phyloP scores from a whole-genome alignment of 2,113 vertebrate genomes.

The Dunckerocampus dactyliophorus region DNA sequence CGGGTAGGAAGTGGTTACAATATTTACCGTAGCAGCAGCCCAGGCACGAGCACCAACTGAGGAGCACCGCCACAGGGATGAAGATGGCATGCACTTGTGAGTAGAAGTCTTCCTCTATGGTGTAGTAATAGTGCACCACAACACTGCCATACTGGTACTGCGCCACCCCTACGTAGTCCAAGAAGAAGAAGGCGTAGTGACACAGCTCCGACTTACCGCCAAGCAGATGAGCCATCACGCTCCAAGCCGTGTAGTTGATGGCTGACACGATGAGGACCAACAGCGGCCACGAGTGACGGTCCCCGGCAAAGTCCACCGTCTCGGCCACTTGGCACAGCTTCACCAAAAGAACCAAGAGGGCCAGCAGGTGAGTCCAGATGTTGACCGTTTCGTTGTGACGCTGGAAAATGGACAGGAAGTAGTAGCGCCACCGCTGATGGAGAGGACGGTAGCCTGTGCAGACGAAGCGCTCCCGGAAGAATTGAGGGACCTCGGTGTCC shows the following conservation, averaged over 20 bases:
- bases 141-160: conserved; percentile 89
- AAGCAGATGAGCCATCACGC: conserved; percentile 82
- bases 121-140: conserved; percentile 82
- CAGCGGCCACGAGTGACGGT: conserved; percentile 80
- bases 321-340: conserved; percentile 64
- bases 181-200: conserved; percentile 84
- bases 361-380: conserved; percentile 86
- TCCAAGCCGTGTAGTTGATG: conserved; percentile 78
- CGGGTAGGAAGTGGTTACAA: conserved; percentile 59
- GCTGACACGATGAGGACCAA: conserved; percentile 78
- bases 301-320: conserved; percentile 76
- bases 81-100: conserved; percentile 64
- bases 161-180: conserved; percentile 90
- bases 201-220: conserved; percentile 84
- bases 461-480: conserved; percentile 84
- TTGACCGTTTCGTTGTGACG: conserved; percentile 90
- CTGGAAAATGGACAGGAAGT: conserved; percentile 83
- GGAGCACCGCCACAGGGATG: conserved; percentile 71
- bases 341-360: conserved; percentile 71
- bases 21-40: conserved; percentile 89
- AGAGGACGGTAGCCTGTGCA: conserved; percentile 79
- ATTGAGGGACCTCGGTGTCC: conserved; percentile 76
- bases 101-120: conserved; percentile 76
- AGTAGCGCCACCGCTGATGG: conserved; percentile 81
- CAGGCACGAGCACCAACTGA: conserved; percentile 83